Evolutionary conservation across 2,113 vertebrate genomes (phyloP), one percentile per base, ranked within the genome.

Genomic region (Ageneiosus marmoratus): DNA sequence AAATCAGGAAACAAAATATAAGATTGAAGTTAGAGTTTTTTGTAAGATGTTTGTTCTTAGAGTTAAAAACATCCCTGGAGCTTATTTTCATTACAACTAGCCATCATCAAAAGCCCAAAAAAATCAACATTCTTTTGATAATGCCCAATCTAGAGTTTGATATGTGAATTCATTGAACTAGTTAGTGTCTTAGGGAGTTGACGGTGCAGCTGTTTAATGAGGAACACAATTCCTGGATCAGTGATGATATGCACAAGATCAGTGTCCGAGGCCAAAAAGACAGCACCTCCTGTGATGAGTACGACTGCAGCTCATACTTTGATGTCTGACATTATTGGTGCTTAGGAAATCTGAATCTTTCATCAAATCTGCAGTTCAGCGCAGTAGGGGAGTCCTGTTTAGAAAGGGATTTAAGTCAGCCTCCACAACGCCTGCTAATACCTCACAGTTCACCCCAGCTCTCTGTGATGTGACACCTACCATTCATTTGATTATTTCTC

Each of bases 271-370:
- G 75, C 56, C 53, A 85, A 81, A 41, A 76, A 85, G 77, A 67
- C 79, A 79, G 74, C 53, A 22, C 80, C 80, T 82, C 76, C 77
- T 85, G 70, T 77, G 76, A 85, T 69, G 81, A 85, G 75, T 50
- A 82, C 50, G 56, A 41, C 81, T 51, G 82, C 29, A 85, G 77
- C 79, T 79, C 55, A 4, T 32, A 77, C 86, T 88, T 89, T 89
- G 83, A 88, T 87, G 88, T 87, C 82, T 60, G 78, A 83, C 73
- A 86, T 89, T 87, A 87, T 85, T 87, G 83, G 77, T 75, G 62
- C 79, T 89, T 78, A 85, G 48, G 81, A 86, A 85, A 88, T 77
- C 78, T 44, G 55, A 88, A 86, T 85, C 86, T 86, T 83, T 82
- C 85, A 82, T 89, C 85, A 86, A 77, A 70, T 83, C 72, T 82